Evolutionary conservation across 2,888 invertebrate species (phyloP).

Genomic region (Dorcus hopei): DNA sequence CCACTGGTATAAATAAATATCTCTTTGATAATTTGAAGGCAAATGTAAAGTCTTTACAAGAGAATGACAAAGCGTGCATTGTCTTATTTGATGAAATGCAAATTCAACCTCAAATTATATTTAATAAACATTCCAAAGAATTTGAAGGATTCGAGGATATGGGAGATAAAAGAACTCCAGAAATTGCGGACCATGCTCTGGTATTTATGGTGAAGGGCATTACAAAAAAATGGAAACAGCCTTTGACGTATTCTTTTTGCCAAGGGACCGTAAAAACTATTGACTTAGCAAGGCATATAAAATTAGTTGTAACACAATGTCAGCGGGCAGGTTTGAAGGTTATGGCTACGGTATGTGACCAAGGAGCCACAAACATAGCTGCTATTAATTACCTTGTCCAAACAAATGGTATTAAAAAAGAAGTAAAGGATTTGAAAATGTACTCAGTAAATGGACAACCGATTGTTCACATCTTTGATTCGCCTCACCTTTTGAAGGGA

Average conservation of each 20-base stretch:
- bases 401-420: too few species aligned
- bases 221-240: neutral
- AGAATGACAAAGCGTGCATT: too few species aligned
- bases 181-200: neutral
- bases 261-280: neutral
- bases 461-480: neutral
- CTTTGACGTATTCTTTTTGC: neutral
- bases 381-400: neutral
- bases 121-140: too few species aligned
- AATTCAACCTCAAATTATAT: too few species aligned
- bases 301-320: neutral
- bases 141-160: too few species aligned
- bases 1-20: too few species aligned
- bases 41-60: too few species aligned
- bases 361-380: slow-evolving; percentile 1
- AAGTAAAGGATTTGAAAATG: neutral
- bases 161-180: too few species aligned
- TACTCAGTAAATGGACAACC: neutral
- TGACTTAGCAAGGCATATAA: neutral
- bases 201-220: neutral
- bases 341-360: slow-evolving; percentile 3
- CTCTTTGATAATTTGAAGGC: too few species aligned
- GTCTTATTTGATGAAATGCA: too few species aligned
- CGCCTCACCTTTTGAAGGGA: neutral
- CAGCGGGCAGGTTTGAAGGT: neutral